Evolutionary conservation across 2,113 vertebrate genomes (phyloP), one percentile per base, ranked within the genome.

Genomic region (Alectura lathami): DNA sequence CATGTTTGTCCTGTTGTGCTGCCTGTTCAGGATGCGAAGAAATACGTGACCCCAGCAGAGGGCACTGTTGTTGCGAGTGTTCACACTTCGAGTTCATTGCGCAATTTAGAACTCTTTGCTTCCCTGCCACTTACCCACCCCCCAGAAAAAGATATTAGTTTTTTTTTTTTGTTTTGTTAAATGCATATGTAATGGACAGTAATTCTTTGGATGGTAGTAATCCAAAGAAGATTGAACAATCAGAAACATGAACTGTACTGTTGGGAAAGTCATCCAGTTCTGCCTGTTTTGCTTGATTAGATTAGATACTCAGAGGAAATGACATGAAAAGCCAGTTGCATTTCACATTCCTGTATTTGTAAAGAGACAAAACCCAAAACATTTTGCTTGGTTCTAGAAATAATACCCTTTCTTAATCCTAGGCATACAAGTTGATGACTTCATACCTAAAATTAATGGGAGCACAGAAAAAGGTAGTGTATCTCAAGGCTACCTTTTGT

Each of bases 401-500:
- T 98, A 98, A 98, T 97, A 91, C 68, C 92, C 83, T 98, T 97
- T 98, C 97, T 98, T 98, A 98, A 98, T 98, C 97, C 96, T 98
- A 98, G 98, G 98, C 96, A 97, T 98, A 98, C 98, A 98, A 98
- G 98, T 98, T 96, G 98, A 98, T 27, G 98, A 98, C 98, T 98
- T 98, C 97, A 98, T 98, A 96, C 98, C 98, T 98, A 98, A 98
- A 98, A 98, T 98, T 97, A 98, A 98, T 98, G 98, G 98, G 94
- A 98, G 97, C 96, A 96, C 98, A 98, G 98, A 98, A 94, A 98
- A 98, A 98, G 98, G 98, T 98, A 98, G 95, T 96, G 97, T 98
- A 98, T 97, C 93, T 92, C 95, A 63, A 96, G 89, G 68, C 94
- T 96, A 95, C 97, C 93, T 96, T 91, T 92, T 94, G 70, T 95